A percentile compares a stretch with the other conserved stretches of the same genome.
Evolutionary conservation across 2,113 vertebrate species (phyloP).

Genomic region (rat (Rattus norvegicus)): DNA sequence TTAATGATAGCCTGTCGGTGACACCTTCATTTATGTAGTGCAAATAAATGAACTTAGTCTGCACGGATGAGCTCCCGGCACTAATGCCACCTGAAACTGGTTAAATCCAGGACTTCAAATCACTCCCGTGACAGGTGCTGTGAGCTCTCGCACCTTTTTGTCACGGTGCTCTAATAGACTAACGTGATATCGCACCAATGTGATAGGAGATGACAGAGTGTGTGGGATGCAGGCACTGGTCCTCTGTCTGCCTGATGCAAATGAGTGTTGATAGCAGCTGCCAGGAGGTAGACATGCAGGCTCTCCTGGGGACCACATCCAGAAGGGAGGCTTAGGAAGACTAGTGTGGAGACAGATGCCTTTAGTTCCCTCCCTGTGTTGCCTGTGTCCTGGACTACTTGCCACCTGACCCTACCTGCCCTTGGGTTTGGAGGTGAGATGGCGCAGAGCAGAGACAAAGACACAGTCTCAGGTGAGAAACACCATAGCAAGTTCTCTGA

Average conservation of each 20-base stretch:
- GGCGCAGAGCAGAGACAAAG: too few relatives aligned
- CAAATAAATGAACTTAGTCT: constrained; percentile 74
- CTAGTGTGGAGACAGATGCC: neutral
- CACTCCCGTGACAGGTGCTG: constrained; percentile 83
- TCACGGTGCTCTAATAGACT: constrained; percentile 82
- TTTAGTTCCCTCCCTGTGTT: neutral
- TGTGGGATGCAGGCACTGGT: constrained; percentile 71
- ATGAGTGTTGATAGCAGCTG: neutral
- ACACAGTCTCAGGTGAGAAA: too few relatives aligned
- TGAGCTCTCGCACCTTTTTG: constrained; percentile 83
- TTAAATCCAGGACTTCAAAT: constrained; percentile 83
- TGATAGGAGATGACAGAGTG: constrained; percentile 83
- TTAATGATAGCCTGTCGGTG: neutral
- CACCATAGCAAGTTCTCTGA: too few relatives aligned
- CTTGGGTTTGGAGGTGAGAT: too few relatives aligned
- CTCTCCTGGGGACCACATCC: neutral
- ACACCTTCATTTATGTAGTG: constrained; percentile 52
- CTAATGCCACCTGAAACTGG: constrained; percentile 81
- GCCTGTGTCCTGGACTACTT: too few relatives aligned
- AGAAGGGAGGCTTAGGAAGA: neutral
- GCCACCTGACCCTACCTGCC: too few relatives aligned
- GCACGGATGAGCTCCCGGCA: constrained; percentile 77
- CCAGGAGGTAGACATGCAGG: neutral
- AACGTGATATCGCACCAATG: constrained; percentile 81
- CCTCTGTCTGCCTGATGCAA: constrained; percentile 27